Base-by-base conservation (phyloP, 2,888 invertebrate genomes). In the Mesoligia furuncula region DNA sequence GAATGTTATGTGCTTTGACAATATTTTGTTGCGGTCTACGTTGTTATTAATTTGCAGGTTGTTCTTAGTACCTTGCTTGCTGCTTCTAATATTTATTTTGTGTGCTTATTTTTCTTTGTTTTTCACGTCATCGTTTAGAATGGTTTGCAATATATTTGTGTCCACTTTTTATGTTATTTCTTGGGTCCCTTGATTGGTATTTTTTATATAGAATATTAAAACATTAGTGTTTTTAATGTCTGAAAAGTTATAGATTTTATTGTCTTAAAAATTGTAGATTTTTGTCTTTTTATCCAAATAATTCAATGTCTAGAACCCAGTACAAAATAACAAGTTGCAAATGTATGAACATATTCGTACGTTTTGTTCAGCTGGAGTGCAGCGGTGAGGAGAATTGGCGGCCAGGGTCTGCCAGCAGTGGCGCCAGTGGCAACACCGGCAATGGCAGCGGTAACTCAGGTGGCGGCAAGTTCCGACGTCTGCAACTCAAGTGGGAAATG, bases 401-500 rank as follows among this genome's bases (percentile, higher is more conserved):
- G 54, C 96, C 96, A 2, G 92, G 95, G 0, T 96, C 96, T 0
- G 96, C 96, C 13, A 95, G 95, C 78, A 96, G 96, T 83, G 94
- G 94, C 36, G 95, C 94, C 36, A 96, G 96, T 85, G 95, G 90
- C 27, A 94, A 95, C 84, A 95, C 95, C 1, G 93, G 94, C 77
- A 97, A 97, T 72, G 98, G 97, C 36, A 95, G 95, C 90, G 94
- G 93, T 87, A 93, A 95, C 87, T 97, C 97, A 11, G 98, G 98
- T 17, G 97, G 98, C 17, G 97, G 97, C 80, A 98, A 98, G 90
- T 98, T 98, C 95, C 97, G 98, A 39, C 97, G 98, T 84, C 94
- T 98, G 79, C 98, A 98, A 90, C 97, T 98, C 91, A 98, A 98
- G 90, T 98, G 98, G 98, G 98, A 98, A 92, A 97, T 98, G 95